Percentiles rank a stretch among this genome's conserved stretches.
These are phyloP conservation scores for Megastigmus dorsalis DNA, from an alignment of 2,888 invertebrate species.

Conservation along the genomic window DNA sequence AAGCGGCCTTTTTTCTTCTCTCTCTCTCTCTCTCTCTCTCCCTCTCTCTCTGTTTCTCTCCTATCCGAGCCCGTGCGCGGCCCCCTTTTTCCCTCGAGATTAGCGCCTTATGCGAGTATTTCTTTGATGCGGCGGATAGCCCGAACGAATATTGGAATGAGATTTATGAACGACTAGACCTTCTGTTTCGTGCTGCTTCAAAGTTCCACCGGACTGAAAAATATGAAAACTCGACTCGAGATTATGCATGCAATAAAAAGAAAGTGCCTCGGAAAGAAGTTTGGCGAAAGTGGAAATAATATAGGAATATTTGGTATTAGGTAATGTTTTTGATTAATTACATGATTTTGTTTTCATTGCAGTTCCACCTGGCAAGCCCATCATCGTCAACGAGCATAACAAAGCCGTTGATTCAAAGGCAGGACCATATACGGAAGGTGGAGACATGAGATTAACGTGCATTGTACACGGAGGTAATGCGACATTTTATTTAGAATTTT, in stretches of 20 bases:
- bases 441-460: slow-evolving; percentile 83
- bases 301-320: no score
- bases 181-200: no score
- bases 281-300: no score
- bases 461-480: slow-evolving; percentile 87
- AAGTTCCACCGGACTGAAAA: no score
- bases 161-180: neutral
- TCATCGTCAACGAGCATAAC: slow-evolving; percentile 82
- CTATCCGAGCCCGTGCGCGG: neutral
- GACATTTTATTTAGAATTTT: no score
- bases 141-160: neutral
- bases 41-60: neutral
- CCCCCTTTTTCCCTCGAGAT: no score
- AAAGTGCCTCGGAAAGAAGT: no score
- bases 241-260: no score
- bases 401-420: slow-evolving; percentile 80
- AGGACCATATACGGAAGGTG: slow-evolving; percentile 85
- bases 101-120: slow-evolving; percentile 23
- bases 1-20: slow-evolving; percentile 33
- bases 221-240: no score
- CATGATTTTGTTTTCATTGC: slow-evolving; percentile 77
- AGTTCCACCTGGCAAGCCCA: slow-evolving; percentile 85
- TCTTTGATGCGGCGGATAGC: neutral
- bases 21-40: neutral
- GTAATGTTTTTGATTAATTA: no score